A percentile compares a stretch with the other conserved stretches of the same genome.
phyloP scores from a whole-genome alignment of 2,113 vertebrate species.

The Burhinus oedicnemus region DNA sequence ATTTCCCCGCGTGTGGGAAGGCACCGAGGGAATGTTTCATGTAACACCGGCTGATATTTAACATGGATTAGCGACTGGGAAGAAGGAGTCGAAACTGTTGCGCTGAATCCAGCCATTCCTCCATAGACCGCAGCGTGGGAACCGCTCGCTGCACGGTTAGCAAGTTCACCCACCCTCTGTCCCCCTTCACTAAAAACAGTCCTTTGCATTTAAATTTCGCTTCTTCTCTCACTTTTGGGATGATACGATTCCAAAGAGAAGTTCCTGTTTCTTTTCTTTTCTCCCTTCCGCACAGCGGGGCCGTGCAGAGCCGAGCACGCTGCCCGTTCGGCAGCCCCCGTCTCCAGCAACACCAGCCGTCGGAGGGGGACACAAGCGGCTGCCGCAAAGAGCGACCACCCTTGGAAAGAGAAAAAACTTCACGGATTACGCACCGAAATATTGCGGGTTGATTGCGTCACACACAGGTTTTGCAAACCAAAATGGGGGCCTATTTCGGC shows the following conservation, averaged over 20 bases:
- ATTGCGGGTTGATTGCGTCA: background rate
- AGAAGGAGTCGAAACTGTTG: background rate
- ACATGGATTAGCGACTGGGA: background rate
- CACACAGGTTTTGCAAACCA: background rate
- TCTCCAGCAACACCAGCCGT: too few relatives aligned
- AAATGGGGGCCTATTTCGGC: background rate
- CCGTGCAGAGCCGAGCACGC: background rate
- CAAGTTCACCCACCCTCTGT: background rate
- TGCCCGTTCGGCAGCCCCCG: background rate
- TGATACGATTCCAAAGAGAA: background rate
- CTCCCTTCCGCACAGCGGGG: background rate
- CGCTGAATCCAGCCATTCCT: background rate
- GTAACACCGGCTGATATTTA: background rate
- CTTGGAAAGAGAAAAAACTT: background rate
- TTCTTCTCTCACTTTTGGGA: constrained; percentile 57
- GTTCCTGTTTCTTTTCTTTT: constrained; percentile 7
- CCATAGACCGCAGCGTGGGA: background rate
- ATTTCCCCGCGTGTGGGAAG: background rate
- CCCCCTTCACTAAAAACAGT: background rate
- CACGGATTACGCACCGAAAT: accelerated
- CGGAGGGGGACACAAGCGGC: background rate
- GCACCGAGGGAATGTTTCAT: background rate
- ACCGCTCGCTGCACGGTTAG: background rate
- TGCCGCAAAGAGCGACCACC: background rate
- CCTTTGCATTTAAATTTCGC: background rate